Conservation (phyloP, 2,113 vertebrate genomes). For the Conger conger region DNA sequence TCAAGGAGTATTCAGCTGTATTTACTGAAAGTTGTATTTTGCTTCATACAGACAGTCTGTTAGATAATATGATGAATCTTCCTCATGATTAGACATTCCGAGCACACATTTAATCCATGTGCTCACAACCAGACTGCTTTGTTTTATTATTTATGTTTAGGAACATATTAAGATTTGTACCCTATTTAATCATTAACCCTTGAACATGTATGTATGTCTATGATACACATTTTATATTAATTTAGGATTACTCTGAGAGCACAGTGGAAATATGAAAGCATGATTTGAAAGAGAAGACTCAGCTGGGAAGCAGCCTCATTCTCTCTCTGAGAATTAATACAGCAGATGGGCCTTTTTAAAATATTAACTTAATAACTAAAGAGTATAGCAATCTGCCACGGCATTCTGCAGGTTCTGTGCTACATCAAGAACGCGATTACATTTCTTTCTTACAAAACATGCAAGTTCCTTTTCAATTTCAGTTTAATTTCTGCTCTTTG, state of each 20-base stretch:
- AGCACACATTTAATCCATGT: background rate
- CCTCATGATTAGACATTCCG: too few relatives aligned
- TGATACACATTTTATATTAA: conserved; percentile 59
- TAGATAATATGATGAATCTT: background rate
- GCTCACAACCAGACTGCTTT: background rate
- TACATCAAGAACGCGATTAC: conserved; percentile 34
- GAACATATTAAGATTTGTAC: conserved; percentile 37
- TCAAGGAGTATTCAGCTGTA: background rate
- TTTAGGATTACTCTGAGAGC: conserved; percentile 54
- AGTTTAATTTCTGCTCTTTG: background rate
- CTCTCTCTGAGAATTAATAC: conserved; percentile 52
- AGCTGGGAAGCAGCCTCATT: conserved; percentile 55
- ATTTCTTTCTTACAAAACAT: conserved; percentile 29
- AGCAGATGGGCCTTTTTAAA: conserved; percentile 70
- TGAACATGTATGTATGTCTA: conserved; percentile 54
- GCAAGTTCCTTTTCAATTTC: background rate
- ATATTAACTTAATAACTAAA: conserved; percentile 61
- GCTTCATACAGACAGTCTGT: background rate
- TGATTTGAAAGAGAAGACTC: conserved; percentile 46
- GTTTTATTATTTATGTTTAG: conserved; percentile 9
- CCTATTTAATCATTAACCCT: conserved; percentile 46
- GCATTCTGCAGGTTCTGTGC: conserved; percentile 38
- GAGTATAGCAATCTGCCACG: conserved; percentile 57
- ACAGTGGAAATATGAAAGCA: conserved; percentile 53
- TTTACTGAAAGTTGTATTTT: background rate